Base-by-base conservation (phyloP, 1,140 invertebrate species). In the Drosophila elegans region DNA sequence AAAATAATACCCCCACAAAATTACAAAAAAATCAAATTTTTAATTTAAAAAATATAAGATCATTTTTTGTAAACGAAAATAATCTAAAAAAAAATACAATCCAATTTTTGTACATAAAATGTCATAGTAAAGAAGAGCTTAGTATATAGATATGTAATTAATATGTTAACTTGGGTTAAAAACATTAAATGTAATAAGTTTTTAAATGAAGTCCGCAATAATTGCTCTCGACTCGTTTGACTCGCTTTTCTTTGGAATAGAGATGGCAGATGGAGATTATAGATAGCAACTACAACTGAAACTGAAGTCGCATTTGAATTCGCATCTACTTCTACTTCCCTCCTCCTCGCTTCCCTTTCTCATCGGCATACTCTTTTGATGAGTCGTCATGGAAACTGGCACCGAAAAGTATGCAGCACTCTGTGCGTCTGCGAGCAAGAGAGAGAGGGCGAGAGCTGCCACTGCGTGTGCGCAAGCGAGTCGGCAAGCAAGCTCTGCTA, bases 361-460 rank as follows among this genome's bases (percentile, higher is more conserved):
- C 39, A 3, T 13, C 21, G 25, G 29, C 16, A 56, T 32, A 32
- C 16, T 13, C 27, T 55, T 12, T 0, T 1, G 63, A 13, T 16
- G 3, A 44, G 32, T 44, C 38, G 36, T 38, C 64, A 52, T 63
- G 34, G 45, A 34, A 52, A 44, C n/a, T 13, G 27, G 42, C 45
- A 63, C 82, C 82, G 13, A 48, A 86, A 78, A 86, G 83, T 86
- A 86, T 88, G 79, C 79, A 48, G 44, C 44, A 32, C 51, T 34
- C 2, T 11, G 10, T 48, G 25, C 27, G 44, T 4, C 16, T 32
- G n/a, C 25, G 34, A 51, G 48, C 10, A 38, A 2, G 11, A 42
- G 42, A 34, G 32, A 51, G 51, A 48, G 36, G 36, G 63, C 10
- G 12, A 6, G 12, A 16, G 21, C 4, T 21, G 46, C 36, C 6